Base-by-base conservation (phyloP, 2,797 vertebrate species). In the Argya squamiceps region DNA sequence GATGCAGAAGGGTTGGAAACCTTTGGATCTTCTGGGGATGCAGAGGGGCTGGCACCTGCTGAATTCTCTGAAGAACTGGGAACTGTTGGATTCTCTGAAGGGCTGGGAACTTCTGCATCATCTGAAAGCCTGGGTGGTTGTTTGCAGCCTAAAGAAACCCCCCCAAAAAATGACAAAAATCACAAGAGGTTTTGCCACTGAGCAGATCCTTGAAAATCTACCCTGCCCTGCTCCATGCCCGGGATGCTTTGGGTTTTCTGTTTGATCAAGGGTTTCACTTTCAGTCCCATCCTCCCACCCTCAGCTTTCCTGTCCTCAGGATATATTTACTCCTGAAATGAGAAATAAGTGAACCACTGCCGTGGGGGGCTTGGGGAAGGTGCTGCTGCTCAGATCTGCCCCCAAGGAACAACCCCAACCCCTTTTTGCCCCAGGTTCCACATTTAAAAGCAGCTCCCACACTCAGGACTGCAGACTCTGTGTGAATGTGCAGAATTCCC, bases 401-500 rank as follows among this genome's bases (percentile, higher is more conserved):
- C 12, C 55, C 1, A 1, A 43, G 16, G 26, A 37, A 32, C 19
- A 21, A 3, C 27, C 3, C 36, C 56, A 37, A 18, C 2, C 20
- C 18, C 29, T 12, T 67, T 71, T 21, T 34, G 24, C 36, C 29
- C 30, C 59, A 4, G 7, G 3, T 13, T 53, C 41, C 49, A 29
- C 41, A 1, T 14, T 56, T 14, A 2, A 14, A 20, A 84, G 30
- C 69, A n/a, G 39, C 53, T 52, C n/a, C 29, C 39, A 6, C 21
- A 12, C 4, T 2, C 2, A 6, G 27, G 30, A 15, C 16, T 36
- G 27, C 20, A 64, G 32, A 3, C 16, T 43, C 23, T 3, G 8
- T 2, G 6, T 27, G 15, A 3, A 7, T 36, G 21, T 62, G 52
- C 9, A 3, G 2, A 9, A 26, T 19, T 59, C 12, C 13, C 5